phyloP scores from a whole-genome alignment of 2,888 invertebrate species.

The Pyralis farinalis region DNA sequence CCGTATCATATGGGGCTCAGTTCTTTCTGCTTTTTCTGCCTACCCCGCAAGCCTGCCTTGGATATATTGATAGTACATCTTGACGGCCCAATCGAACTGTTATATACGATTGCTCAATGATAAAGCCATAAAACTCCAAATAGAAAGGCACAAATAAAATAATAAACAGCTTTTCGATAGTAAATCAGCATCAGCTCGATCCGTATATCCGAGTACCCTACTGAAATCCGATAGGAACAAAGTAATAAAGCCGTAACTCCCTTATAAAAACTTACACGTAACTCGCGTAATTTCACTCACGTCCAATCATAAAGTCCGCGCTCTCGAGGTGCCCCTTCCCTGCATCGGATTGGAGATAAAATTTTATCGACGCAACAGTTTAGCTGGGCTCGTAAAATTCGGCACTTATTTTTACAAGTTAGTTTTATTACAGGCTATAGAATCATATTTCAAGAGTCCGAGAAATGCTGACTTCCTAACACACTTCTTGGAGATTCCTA shows the following conservation, averaged over 20 bases:
- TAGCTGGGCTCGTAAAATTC: conserved; percentile 54
- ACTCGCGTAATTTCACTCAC: conserved; percentile 60
- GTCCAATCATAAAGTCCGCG: conserved; percentile 46
- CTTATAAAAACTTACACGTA: conserved; percentile 18
- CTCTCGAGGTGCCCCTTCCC: conserved; percentile 28
- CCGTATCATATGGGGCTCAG: no score
- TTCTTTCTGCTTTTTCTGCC: no score
- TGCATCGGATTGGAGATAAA: conserved; percentile 56
- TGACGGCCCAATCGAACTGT: no score
- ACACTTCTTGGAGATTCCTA: no score
- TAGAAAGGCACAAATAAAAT: neutral
- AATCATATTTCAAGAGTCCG: conserved; percentile 43
- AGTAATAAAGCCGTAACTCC: conserved; percentile 17
- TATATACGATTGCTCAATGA: no score
- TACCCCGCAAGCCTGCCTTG: no score
- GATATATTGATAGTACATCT: no score
- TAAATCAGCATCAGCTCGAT: neutral
- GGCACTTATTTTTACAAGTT: conserved; percentile 58
- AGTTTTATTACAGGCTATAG: conserved; percentile 46
- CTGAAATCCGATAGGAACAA: conserved; percentile 8
- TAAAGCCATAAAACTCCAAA: neutral
- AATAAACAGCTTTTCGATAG: neutral
- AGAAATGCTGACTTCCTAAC: conserved; percentile 20
- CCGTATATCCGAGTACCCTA: neutral
- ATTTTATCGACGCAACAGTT: conserved; percentile 67